These are phyloP conservation scores for Epinephelus lanceolatus DNA, from an alignment of 2,113 vertebrate species.

Conservation along the genomic window DNA sequence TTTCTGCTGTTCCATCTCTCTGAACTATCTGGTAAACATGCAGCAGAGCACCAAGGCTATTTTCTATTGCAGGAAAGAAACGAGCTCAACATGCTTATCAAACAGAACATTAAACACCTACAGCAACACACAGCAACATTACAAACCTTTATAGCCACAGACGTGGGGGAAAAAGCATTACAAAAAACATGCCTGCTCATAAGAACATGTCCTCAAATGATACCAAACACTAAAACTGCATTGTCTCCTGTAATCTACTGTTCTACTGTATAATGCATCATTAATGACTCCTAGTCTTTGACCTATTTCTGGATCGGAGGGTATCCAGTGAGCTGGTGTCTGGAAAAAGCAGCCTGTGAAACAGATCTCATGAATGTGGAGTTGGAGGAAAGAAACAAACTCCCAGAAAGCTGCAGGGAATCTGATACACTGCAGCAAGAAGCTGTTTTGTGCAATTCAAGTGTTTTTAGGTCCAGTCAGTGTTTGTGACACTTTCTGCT, in stretches of 20 bases:
- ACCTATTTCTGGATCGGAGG: constrained; percentile 69
- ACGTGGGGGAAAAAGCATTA: background rate
- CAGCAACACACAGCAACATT: background rate
- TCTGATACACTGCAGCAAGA: background rate
- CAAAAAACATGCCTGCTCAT: background rate
- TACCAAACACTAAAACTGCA: constrained; percentile 19
- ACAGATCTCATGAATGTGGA: constrained; percentile 65
- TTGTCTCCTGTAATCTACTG: constrained; percentile 30
- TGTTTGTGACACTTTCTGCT: background rate
- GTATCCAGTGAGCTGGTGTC: constrained; percentile 51
- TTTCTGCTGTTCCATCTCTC: constrained; percentile 11
- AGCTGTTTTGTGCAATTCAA: background rate
- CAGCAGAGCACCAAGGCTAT: background rate
- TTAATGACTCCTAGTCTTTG: constrained; percentile 66
- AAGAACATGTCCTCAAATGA: constrained; percentile 10
- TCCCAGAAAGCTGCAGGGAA: constrained; percentile 32
- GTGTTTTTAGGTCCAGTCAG: constrained; percentile 3
- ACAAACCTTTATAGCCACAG: background rate
- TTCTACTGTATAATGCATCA: constrained; percentile 56
- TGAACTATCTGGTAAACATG: constrained; percentile 17
- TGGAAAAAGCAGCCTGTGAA: constrained; percentile 50
- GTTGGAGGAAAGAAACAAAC: constrained; percentile 12
- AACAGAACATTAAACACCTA: constrained; percentile 14
- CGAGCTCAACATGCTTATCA: background rate
- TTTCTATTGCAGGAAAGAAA: background rate